phyloP scores from a whole-genome alignment of 2,888 invertebrate species.

The Atrina japonica region DNA sequence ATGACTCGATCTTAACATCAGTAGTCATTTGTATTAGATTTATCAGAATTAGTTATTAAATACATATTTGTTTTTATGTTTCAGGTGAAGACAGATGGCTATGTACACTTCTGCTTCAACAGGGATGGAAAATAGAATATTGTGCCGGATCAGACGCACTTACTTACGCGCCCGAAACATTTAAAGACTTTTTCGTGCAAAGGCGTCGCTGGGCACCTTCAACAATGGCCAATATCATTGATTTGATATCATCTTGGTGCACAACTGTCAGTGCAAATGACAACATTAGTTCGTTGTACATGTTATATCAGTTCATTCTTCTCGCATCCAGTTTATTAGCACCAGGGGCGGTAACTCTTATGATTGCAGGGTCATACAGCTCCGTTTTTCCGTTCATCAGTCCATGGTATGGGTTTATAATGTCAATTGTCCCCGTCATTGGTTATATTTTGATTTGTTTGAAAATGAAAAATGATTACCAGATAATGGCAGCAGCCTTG shows the following conservation, averaged over 20 bases:
- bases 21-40: too few relatives aligned
- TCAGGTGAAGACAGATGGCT: constrained; percentile 78
- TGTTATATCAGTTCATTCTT: constrained; percentile 69
- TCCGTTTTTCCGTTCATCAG: constrained; percentile 95
- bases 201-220: constrained; percentile 76
- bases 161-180: constrained; percentile 74
- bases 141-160: constrained; percentile 74
- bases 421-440: constrained; percentile 94
- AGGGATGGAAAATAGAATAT: constrained; percentile 76
- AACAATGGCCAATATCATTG: constrained; percentile 75
- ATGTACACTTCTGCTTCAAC: constrained; percentile 74
- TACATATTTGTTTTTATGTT: too few relatives aligned
- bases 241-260: constrained; percentile 65
- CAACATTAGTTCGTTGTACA: constrained; percentile 69
- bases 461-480: constrained; percentile 93
- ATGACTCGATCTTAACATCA: too few relatives aligned
- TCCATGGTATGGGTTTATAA: constrained; percentile 97
- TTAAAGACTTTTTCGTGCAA: constrained; percentile 76
- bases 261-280: constrained; percentile 66
- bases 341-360: constrained; percentile 65
- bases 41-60: too few relatives aligned
- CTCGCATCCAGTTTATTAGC: constrained; percentile 63
- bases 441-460: constrained; percentile 96
- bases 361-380: constrained; percentile 98
- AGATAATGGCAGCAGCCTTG: constrained; percentile 84